Base-by-base conservation (phyloP, 2,888 invertebrate genomes). In the Torymus texanus region DNA sequence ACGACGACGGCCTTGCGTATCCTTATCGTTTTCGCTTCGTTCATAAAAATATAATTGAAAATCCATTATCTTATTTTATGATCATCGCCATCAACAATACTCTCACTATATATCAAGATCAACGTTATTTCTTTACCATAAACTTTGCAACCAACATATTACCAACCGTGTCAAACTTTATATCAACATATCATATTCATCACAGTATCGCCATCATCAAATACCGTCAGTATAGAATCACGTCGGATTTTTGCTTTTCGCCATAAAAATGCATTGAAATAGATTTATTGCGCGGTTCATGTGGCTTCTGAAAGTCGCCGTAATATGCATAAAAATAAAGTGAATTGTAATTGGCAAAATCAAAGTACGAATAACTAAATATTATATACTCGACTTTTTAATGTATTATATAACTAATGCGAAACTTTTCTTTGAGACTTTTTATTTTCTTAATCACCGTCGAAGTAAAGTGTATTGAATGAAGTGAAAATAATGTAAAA, bases 11-110 rank as follows among this genome's bases (percentile, higher is more conserved):
- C 16, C 8, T 73, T 29, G 24, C 16, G n/a, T n/a, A 41, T 56
- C 18, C 24, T 18, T 29, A 29, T 58, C 53, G 1, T 2, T 12
- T 51, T 59, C 18, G 24, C 50, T 41, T 13, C 61, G 12, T 65
- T 29, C 24, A 51, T 71, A 71, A 77, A 77, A 76, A 71, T 59
- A 70, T 71, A 72, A 61, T 29, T 14, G n/a, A 78, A 71, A 51
- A 51, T 63, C 29, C 53, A 0, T n/a, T 62, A 50, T 61, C 21
- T 51, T 21, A 56, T 5, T 61, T 63, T 16, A 29, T 29, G 29
- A 29, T 29, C 29, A 29, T 5, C 29, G 5, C 5, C 29, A 29
- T 29, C 29, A 29, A 3, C 29, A 29, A 29, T 3, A 29, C 29
- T 29, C 29, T 29, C 29, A 29, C 29, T n/a, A n/a, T 29, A 29